These are phyloP conservation scores for Lepisosteus osseus DNA, from an alignment of 2,113 vertebrate genomes.

Conservation along the genomic window DNA sequence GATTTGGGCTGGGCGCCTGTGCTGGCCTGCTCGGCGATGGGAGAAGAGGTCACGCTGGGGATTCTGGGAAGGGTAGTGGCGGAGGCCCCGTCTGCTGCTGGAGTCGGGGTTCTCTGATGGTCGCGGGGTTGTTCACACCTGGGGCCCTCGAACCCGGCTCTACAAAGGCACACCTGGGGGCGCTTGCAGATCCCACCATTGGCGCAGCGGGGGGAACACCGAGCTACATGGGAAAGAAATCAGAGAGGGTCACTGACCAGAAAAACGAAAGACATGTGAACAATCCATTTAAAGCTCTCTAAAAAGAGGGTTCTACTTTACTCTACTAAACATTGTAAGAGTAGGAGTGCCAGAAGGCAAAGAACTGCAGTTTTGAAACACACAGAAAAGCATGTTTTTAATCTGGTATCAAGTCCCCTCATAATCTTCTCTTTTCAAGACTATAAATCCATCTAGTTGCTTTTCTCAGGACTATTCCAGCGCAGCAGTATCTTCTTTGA, in stretches of 20 bases:
- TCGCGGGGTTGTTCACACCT: conserved; percentile 59
- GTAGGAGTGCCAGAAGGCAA: too few species aligned
- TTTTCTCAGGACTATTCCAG: too few species aligned
- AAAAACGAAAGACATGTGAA: background rate
- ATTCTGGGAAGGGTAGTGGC: background rate
- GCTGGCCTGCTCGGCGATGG: background rate
- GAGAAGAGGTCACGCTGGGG: background rate
- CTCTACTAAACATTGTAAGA: too few species aligned
- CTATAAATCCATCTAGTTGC: too few species aligned
- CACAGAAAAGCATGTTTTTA: too few species aligned
- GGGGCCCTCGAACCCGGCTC: conserved; percentile 65
- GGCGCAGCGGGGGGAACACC: conserved; percentile 71
- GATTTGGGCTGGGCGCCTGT: background rate
- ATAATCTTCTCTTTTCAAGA: too few species aligned
- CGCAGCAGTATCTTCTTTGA: too few species aligned
- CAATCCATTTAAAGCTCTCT: too few species aligned
- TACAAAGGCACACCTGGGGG: conserved; percentile 72
- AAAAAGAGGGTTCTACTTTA: too few species aligned
- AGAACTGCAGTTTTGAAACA: too few species aligned
- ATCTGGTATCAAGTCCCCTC: too few species aligned
- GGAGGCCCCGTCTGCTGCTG: background rate
- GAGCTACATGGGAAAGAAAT: conserved; percentile 47
- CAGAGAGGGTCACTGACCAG: background rate
- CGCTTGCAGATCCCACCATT: conserved; percentile 74
- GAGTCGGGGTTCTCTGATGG: background rate